Evolutionary conservation across 1,140 invertebrate genomes (phyloP), one percentile per base, ranked within the genome.

Genomic region (Drosophila watanabei): DNA sequence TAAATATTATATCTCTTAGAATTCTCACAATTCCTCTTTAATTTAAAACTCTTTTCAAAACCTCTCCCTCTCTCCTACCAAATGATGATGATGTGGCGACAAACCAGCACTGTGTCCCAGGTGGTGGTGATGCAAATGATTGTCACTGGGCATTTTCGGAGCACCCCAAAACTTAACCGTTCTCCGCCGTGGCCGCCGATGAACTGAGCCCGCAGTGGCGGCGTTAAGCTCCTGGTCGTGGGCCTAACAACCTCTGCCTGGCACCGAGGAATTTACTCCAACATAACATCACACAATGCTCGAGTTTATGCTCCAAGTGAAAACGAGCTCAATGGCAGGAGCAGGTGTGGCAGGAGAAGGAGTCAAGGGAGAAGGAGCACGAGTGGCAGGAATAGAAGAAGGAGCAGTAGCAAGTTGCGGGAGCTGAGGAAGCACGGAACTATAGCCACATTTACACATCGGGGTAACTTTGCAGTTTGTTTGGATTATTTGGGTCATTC

Each of bases 401-500:
- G 54, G 13, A 48, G 13, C 46, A 35, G 13, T 4, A 10, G 52
- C 9, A 24, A 11, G 30, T 4, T 18, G n/a, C 45, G 13, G 9
- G 3, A 14, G 2, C 13, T 14, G 52, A n/a, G 43, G n/a, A 30
- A 45, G 35, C 32, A 20, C 5, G 3, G 20, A 37, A 39, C 58
- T 30, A 59, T 59, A n/a, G 51, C 49, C 60, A 59, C 59, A 54
- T 52, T 82, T 73, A 58, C 80, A 76, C 73, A 68, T 90, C 63
- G 46, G 41, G 68, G 71, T 73, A 65, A 87, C 62, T 84, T 81
- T 51, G 69, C 70, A 60, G 78, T 78, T 87, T 72, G 81, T 79
- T 92, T 90, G 81, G 54, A 76, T 82, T 91, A 92, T 92, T 92
- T 93, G 83, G 92, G 92, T 92, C 92, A 92, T 92, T 93, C 92